phyloP scores from a whole-genome alignment of 2,797 vertebrate genomes.

The Ptychobarbus kaznakovi region DNA sequence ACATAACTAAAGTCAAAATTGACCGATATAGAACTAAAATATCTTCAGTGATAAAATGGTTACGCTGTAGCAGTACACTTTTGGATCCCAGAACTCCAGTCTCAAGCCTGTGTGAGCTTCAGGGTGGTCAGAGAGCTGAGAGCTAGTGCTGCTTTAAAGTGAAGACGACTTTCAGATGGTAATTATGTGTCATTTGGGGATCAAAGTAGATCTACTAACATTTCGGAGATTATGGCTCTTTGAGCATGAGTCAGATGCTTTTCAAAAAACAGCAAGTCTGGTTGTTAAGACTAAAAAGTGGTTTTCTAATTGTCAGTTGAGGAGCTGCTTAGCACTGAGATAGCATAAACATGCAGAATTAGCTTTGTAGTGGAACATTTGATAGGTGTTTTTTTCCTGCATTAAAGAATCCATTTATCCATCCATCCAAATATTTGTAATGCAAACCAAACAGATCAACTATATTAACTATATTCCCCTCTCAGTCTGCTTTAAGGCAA shows the following conservation, averaged over 20 bases:
- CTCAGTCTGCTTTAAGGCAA: not conserved
- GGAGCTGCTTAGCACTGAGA: not conserved
- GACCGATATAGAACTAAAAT: not conserved
- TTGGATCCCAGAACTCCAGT: not conserved
- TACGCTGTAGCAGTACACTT: not conserved
- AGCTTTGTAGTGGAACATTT: constrained; percentile 8
- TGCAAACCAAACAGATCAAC: constrained; percentile 1
- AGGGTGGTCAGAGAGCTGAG: not conserved
- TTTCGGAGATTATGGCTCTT: constrained; percentile 19
- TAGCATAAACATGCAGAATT: constrained; percentile 8
- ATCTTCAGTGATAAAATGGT: constrained; percentile 6
- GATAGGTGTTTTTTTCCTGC: not conserved
- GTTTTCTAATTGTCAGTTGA: constrained; percentile 22
- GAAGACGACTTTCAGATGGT: constrained; percentile 9
- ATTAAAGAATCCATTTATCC: not conserved
- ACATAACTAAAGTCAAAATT: not conserved
- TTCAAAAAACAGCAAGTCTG: constrained; percentile 11
- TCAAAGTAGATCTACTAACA: constrained; percentile 37
- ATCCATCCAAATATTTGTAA: not conserved
- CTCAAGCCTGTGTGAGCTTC: not conserved
- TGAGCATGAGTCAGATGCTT: constrained; percentile 27
- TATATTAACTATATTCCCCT: not conserved
- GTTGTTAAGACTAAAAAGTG: constrained; percentile 10
- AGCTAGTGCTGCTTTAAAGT: not conserved
- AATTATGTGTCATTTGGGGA: constrained; percentile 23